Percentiles rank a stretch among this genome's conserved stretches.
Evolutionary conservation across 2,797 vertebrate species (phyloP).

Genomic region (Mormyrus hasselquistii): DNA sequence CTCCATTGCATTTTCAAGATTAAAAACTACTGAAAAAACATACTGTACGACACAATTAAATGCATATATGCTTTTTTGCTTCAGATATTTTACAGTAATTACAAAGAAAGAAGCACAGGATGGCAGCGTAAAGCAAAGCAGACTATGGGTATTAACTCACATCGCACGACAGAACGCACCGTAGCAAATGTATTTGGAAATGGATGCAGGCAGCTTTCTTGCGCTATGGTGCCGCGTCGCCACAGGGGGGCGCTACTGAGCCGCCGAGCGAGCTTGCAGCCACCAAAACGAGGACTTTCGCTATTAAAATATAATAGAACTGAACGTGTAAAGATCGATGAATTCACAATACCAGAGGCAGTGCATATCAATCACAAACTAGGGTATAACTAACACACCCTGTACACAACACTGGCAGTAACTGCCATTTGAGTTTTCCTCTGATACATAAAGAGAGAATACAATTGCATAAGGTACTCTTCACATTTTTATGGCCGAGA

Average conservation of each 20-base stretch:
- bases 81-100: conserved; percentile 51
- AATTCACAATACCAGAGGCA: not conserved
- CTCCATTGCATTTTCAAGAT: conserved; percentile 29
- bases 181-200: not conserved
- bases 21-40: conserved; percentile 31
- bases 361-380: not conserved
- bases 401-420: not conserved
- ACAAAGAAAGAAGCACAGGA: conserved; percentile 32
- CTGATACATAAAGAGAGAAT: not conserved
- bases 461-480: not conserved
- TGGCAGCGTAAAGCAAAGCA: not conserved
- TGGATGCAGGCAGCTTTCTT: not conserved
- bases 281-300: not conserved
- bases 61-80: conserved; percentile 29
- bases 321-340: not conserved
- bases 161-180: not conserved
- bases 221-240: not conserved
- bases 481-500: not conserved
- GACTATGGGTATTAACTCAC: not conserved
- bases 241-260: not conserved
- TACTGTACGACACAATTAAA: conserved; percentile 33
- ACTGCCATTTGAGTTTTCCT: not conserved
- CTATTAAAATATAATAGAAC: not conserved
- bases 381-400: not conserved
- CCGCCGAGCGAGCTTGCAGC: not conserved